Conservation (phyloP, 2,888 invertebrate genomes). For the Keiferia lycopersicella region DNA sequence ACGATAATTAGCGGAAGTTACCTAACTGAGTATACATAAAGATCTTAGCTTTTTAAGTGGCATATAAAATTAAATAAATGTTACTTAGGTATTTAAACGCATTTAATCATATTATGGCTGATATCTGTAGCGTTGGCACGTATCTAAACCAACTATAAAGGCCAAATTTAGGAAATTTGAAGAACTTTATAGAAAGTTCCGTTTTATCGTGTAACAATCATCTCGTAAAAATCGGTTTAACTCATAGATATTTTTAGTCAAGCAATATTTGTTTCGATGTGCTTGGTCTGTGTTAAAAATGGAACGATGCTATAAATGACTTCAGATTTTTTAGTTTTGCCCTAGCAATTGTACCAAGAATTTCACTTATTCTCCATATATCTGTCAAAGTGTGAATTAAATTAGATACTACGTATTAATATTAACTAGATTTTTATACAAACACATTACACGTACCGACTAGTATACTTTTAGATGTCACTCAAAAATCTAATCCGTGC, state of each 20-base stretch:
- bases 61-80: constrained; percentile 19
- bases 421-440: not conserved
- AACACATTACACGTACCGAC: not conserved
- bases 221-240: not conserved
- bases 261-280: not conserved
- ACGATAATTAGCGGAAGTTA: constrained; percentile 23
- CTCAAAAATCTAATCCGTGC: constrained; percentile 10
- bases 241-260: not conserved
- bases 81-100: constrained; percentile 17
- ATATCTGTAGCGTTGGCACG: not conserved
- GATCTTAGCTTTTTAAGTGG: constrained; percentile 20
- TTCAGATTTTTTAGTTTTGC: not conserved
- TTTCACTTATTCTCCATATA: constrained; percentile 2
- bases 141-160: constrained; percentile 2
- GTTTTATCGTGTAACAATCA: not conserved
- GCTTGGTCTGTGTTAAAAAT: not conserved
- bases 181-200: not conserved
- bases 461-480: constrained; percentile 21
- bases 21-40: constrained; percentile 15
- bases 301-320: not conserved
- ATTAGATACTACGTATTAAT: not conserved
- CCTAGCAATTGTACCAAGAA: constrained; percentile 7
- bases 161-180: not conserved
- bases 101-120: constrained; percentile 19
- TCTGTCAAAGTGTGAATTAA: constrained; percentile 18